Conservation (phyloP, 2,888 invertebrate genomes). For the Thysanoteuthis rhombus region DNA sequence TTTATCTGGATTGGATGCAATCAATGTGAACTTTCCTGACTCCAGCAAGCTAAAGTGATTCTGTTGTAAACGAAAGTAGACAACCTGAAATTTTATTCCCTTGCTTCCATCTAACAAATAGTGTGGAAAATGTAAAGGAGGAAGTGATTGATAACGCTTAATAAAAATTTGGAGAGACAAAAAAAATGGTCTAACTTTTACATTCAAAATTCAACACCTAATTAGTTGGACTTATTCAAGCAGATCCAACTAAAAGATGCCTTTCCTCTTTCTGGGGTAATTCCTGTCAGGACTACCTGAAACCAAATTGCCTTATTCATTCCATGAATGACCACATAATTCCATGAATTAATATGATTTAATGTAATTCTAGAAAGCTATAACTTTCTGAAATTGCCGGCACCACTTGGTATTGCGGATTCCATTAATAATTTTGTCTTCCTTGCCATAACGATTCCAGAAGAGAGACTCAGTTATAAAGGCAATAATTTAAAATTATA, state of each 20-base stretch:
- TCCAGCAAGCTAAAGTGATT: no score
- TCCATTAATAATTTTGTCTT: not conserved
- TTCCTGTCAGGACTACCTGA: not conserved
- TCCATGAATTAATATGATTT: not conserved
- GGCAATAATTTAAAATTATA: not conserved
- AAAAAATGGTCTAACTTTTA: not conserved
- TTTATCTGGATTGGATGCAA: no score
- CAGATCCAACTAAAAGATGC: not conserved
- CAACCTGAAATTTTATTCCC: no score
- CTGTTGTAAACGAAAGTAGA: no score
- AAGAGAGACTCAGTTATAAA: not conserved
- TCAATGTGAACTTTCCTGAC: no score
- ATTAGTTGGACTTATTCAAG: not conserved
- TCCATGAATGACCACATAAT: not conserved
- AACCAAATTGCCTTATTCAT: not conserved
- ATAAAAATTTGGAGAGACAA: not conserved
- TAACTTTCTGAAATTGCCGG: not conserved
- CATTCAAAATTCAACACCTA: slow-evolving; percentile 12
- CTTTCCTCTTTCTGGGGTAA: not conserved
- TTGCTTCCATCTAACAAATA: no score
- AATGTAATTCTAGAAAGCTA: not conserved
- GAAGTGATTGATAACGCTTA: not conserved
- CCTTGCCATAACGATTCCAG: not conserved
- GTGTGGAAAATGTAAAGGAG: no score
- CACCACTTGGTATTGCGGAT: not conserved